phyloP scores from a whole-genome alignment of 2,888 invertebrate species.

The Rhamnusium bicolor region DNA sequence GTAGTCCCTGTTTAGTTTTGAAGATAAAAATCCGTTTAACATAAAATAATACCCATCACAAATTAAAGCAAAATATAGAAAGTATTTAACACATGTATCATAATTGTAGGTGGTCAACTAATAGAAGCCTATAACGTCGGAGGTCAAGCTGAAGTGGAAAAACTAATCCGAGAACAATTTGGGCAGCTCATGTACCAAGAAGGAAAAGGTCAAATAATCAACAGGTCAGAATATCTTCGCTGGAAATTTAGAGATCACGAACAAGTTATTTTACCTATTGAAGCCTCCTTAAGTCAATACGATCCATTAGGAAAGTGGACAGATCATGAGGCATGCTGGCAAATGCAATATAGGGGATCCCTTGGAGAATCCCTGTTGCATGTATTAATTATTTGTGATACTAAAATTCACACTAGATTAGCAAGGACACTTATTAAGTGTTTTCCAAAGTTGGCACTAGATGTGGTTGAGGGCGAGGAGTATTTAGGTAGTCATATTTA shows the following conservation, averaged over 20 bases:
- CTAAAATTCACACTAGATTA: constrained; percentile 84
- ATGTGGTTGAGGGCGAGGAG: constrained; percentile 98
- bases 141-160: constrained; percentile 88
- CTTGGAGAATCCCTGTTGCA: constrained; percentile 96
- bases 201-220: constrained; percentile 88
- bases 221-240: constrained; percentile 88
- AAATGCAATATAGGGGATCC: constrained; percentile 96
- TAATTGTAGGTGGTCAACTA: constrained; percentile 81
- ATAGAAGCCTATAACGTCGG: constrained; percentile 90
- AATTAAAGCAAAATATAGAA: too few species aligned
- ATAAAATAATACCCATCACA: not conserved
- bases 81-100: too few species aligned
- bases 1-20: not conserved
- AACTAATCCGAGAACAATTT: constrained; percentile 88
- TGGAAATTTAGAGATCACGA: constrained; percentile 93
- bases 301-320: constrained; percentile 91
- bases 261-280: constrained; percentile 89
- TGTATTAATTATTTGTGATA: constrained; percentile 95
- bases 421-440: constrained; percentile 92
- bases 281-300: constrained; percentile 87
- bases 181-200: constrained; percentile 90
- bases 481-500: constrained; percentile 76
- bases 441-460: constrained; percentile 91
- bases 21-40: not conserved
- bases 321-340: constrained; percentile 97